Base-by-base conservation (phyloP, 2,797 vertebrate species). In the Paedocypris micromegethes region DNA sequence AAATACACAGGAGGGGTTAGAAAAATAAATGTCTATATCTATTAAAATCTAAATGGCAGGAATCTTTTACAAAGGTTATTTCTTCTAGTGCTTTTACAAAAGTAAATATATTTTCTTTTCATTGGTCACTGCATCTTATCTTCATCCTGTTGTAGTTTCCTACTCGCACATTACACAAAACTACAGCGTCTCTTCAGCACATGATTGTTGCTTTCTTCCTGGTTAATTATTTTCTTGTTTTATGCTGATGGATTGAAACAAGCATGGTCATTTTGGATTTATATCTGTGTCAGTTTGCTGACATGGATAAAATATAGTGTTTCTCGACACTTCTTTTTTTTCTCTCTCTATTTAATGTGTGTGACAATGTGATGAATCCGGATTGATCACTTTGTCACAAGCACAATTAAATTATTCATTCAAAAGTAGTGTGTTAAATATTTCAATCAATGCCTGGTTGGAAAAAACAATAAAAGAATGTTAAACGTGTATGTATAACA, bases 11-110 rank as follows among this genome's bases (percentile, higher is more conserved):
- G 73, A 67, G 58, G 48, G 73, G 73, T 78, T 77, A 75, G 68
- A 70, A 44, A 61, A 54, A 85, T 62, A 66, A 73, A 87, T 83
- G 83, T 87, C 43, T 54, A 46, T 64, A 54, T 55, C 43, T 55
- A 53, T 43, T 41, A 55, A 6, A 61, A 47, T 69, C 23, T 55
- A 53, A 4, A 49, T 5, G 51, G 57, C 66, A 68, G 66, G 49
- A 60, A 62, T 50, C 3, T 38, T 43, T 42, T 38, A 37, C 6
- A n/a, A 8, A 48, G 58, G 39, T 50, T 70, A 5, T 70, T 69
- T 64, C 43, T 44, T 55, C 44, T 57, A 63, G 59, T 63, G 68
- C 68, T 56, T 63, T 56, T 63, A 42, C 40, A 63, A 62, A 42
- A 39, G 9, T 48, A 53, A 53, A 54, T 46, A 46, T 46, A 41